phyloP scores from a whole-genome alignment of 2,797 vertebrate species.

The Danio choprae region DNA sequence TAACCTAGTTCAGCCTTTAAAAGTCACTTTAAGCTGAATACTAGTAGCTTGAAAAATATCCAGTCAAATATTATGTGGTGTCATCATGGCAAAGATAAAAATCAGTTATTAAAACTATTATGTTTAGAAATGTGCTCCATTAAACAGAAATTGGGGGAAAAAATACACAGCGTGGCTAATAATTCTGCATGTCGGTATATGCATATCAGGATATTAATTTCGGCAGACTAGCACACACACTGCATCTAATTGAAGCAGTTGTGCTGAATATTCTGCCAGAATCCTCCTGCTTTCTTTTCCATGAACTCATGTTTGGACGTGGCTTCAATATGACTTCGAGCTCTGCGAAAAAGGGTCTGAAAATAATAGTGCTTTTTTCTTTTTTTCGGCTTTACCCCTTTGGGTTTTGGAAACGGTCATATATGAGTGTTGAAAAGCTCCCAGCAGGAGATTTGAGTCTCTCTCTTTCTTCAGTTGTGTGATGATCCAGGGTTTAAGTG shows the following conservation, averaged over 20 bases:
- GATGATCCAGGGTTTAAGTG: conserved; percentile 33
- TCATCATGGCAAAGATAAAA: no score
- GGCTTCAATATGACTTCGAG: conserved; percentile 60
- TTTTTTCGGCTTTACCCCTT: conserved; percentile 38
- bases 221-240: conserved; percentile 4
- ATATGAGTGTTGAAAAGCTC: conserved; percentile 45
- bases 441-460: conserved; percentile 37
- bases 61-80: no score
- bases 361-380: conserved; percentile 55
- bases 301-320: conserved; percentile 66
- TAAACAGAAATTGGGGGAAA: no score
- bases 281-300: conserved; percentile 62
- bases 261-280: conserved; percentile 34
- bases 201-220: conserved; percentile 22
- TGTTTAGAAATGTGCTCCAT: no score
- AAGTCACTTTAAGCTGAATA: no score
- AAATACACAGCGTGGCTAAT: no score
- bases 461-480: conserved; percentile 8
- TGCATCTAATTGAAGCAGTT: conserved; percentile 36
- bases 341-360: conserved; percentile 56
- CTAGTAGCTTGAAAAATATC: no score
- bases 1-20: no score
- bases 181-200: neutral
- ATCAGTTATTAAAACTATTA: no score
- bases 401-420: conserved; percentile 54